Evolutionary conservation across 2,888 invertebrate species (phyloP).

Genomic region (Ariolimax columbianus): DNA sequence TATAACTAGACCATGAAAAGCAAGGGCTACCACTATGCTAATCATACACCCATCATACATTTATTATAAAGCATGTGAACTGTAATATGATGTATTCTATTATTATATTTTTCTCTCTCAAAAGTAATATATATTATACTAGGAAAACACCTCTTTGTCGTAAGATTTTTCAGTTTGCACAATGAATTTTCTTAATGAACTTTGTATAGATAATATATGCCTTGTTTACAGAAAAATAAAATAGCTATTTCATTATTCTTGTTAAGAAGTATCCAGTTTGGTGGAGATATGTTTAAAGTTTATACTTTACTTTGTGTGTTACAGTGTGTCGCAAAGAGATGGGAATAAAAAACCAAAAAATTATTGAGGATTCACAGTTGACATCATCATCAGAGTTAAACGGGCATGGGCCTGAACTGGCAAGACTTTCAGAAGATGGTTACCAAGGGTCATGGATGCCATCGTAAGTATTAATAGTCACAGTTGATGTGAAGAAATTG

Average conservation of each 20-base stretch:
- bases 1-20: no score
- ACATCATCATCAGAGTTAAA: constrained; percentile 82
- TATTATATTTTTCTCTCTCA: no score
- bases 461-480: constrained; percentile 51
- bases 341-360: constrained; percentile 83
- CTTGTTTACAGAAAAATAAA: not conserved
- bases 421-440: constrained; percentile 78
- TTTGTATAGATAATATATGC: not conserved
- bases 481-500: not conserved
- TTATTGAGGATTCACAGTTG: constrained; percentile 83
- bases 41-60: no score
- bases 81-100: no score
- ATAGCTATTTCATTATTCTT: not conserved
- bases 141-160: no score
- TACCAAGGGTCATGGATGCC: constrained; percentile 56
- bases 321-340: constrained; percentile 79
- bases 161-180: no score
- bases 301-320: constrained; percentile 29
- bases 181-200: no score
- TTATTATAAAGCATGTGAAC: no score
- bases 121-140: no score
- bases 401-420: constrained; percentile 77
- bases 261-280: not conserved
- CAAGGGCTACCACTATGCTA: no score
- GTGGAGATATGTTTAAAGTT: not conserved